Percentiles rank a stretch among this genome's conserved stretches.
phyloP scores from a whole-genome alignment of 2,113 vertebrate species.

The Sinocyclocheilus anophthalmus region DNA sequence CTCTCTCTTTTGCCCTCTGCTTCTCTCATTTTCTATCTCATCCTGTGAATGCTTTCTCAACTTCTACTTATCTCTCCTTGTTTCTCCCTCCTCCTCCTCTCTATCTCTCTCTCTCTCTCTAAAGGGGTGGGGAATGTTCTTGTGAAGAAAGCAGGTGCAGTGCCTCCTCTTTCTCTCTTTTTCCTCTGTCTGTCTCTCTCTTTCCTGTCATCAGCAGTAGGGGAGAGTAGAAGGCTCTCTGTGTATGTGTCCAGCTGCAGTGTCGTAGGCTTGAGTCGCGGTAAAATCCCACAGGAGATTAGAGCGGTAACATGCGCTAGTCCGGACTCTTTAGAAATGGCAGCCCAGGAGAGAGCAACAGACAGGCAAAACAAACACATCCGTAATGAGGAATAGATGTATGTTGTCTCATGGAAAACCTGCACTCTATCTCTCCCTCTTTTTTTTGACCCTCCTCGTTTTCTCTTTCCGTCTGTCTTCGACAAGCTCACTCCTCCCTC shows the following conservation, averaged over 20 bases:
- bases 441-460: slow-evolving; percentile 35
- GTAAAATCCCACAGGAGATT: slow-evolving; percentile 41
- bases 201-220: slow-evolving; percentile 68
- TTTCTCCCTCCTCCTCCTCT: slow-evolving; percentile 43
- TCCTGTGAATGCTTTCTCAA: slow-evolving; percentile 35
- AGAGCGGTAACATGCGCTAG: slow-evolving; percentile 20
- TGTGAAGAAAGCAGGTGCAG: slow-evolving; percentile 54
- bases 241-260: slow-evolving; percentile 34
- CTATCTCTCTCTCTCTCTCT: slow-evolving; percentile 24
- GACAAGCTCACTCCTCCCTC: slow-evolving; percentile 28
- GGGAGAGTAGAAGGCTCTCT: slow-evolving; percentile 58
- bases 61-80: slow-evolving; percentile 17
- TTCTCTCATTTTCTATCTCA: slow-evolving; percentile 36
- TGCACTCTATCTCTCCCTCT: slow-evolving; percentile 44
- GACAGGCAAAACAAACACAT: slow-evolving; percentile 1
- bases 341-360: slow-evolving; percentile 2
- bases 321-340: slow-evolving; percentile 34
- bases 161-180: slow-evolving; percentile 67
- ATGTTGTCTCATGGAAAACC: slow-evolving; percentile 42
- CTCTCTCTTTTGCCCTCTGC: slow-evolving; percentile 31
- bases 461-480: slow-evolving; percentile 32
- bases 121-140: slow-evolving; percentile 40
- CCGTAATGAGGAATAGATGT: slow-evolving; percentile 18
- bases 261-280: slow-evolving; percentile 39
- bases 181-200: slow-evolving; percentile 61